Conservation (phyloP, 2,797 vertebrate genomes). For the Megaceryle alcyon region DNA sequence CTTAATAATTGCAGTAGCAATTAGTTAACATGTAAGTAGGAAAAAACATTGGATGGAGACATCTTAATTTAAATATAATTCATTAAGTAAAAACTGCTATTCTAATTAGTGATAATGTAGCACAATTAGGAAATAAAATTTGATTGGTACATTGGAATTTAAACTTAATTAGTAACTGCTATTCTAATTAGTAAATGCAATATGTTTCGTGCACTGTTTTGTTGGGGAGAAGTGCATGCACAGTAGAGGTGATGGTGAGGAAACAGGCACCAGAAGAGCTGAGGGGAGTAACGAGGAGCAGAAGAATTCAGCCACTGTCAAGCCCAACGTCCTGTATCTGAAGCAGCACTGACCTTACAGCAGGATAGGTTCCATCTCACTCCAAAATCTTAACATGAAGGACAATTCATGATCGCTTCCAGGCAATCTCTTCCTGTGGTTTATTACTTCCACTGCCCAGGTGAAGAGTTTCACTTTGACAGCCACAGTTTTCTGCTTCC, state of each 20-base stretch:
- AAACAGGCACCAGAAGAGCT: not conserved
- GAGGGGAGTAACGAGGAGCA: not conserved
- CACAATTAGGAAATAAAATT: constrained; percentile 77
- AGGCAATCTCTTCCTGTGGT: not conserved
- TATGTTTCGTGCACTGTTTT: constrained; percentile 16
- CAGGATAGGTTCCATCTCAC: not conserved
- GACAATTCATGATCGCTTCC: not conserved
- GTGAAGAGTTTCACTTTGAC: not conserved
- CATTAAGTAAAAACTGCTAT: constrained; percentile 75
- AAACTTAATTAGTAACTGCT: constrained; percentile 68
- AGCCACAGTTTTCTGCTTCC: not conserved
- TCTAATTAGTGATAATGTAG: constrained; percentile 74
- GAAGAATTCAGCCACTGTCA: not conserved
- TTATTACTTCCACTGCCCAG: not conserved
- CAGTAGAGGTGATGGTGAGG: not conserved
- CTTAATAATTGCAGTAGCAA: constrained; percentile 66
- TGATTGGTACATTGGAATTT: constrained; percentile 75
- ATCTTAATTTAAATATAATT: constrained; percentile 74
- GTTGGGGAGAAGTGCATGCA: not conserved
- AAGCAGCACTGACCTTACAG: not conserved
- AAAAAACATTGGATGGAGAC: constrained; percentile 62
- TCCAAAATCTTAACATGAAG: not conserved
- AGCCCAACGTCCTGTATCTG: not conserved
- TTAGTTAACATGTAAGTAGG: constrained; percentile 68
- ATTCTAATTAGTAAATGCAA: constrained; percentile 69